phyloP scores from a whole-genome alignment of 1,140 invertebrate species.

The Kradibia gibbosae region DNA sequence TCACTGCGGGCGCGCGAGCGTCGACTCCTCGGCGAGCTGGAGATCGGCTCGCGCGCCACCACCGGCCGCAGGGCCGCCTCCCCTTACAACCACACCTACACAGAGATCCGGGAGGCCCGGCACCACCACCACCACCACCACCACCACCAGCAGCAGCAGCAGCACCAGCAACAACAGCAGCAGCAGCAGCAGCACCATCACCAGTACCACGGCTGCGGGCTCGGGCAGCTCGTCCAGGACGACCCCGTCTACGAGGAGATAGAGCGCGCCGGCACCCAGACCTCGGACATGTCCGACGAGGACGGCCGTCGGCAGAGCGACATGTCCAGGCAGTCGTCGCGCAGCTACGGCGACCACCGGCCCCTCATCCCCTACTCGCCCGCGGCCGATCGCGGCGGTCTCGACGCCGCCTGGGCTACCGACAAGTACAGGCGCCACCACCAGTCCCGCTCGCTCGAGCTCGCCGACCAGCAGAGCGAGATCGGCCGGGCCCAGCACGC shows the following conservation, averaged over 20 bases:
- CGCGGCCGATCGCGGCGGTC: slow-evolving; percentile 73
- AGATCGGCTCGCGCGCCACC: slow-evolving; percentile 51
- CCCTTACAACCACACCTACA: slow-evolving; percentile 79
- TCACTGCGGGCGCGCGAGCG: slow-evolving; percentile 62
- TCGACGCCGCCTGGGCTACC: slow-evolving; percentile 53
- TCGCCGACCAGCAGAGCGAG: too few species aligned
- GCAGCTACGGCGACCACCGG: slow-evolving; percentile 86
- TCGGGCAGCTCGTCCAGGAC: slow-evolving; percentile 70
- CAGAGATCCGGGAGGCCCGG: slow-evolving; percentile 76
- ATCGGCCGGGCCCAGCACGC: too few species aligned
- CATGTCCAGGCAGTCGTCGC: slow-evolving; percentile 82
- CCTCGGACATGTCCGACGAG: slow-evolving; percentile 86
- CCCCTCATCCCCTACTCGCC: slow-evolving; percentile 82
- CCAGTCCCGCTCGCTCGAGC: slow-evolving; percentile 53
- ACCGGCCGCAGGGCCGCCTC: slow-evolving; percentile 69
- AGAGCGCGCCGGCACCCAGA: slow-evolving; percentile 79
- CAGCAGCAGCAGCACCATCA: slow-evolving; percentile 61
- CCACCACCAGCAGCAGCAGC: too few species aligned
- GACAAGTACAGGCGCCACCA: slow-evolving; percentile 52
- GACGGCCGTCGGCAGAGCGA: slow-evolving; percentile 83
- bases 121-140: slow-evolving; percentile 60
- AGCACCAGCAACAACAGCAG: too few species aligned
- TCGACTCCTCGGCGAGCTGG: slow-evolving; percentile 55
- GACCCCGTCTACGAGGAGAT: slow-evolving; percentile 89
- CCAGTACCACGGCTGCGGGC: slow-evolving; percentile 55